Base-by-base conservation (phyloP, 2,888 invertebrate genomes). In the Lypha dubia region DNA sequence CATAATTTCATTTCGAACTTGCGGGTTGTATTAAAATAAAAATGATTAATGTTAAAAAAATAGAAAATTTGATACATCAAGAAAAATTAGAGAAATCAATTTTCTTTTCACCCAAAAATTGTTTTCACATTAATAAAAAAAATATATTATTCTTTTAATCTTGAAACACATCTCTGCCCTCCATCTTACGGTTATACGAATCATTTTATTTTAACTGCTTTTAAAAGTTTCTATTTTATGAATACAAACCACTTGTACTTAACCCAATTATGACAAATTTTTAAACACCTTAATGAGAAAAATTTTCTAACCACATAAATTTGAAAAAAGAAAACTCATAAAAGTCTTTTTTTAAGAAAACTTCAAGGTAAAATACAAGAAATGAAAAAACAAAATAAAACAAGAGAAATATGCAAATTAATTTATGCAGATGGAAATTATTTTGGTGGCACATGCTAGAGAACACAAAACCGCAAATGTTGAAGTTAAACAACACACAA, bases 391-490 rank as follows among this genome's bases (percentile, higher is more conserved):
- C 15, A 51, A 22, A 24, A n/a, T 60, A 46, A n/a, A n/a, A 65
- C 4, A 3, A n/a, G 4, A 17, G 9, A 38, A 44, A 32, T 24
- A 51, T 17, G 35, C 35, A 22, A 76, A 84, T 51, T 67, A 84
- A 76, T 80, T 84, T 67, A 67, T 71, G 60, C 67, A 67, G 67
- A 60, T 56, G 76, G 53, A 76, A 62, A 44, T 38, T 44, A 65
- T 63, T 75, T 63, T 71, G 58, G 35, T 79, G 79, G 70, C 70
- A 49, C 32, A 51, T 60, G 68, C 28, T 51, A 7, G 4, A 28
- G n/a, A 9, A 28, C n/a, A 17, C 15, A 49, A 28, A 38, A 22
- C 22, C 35, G 17, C 24, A 49, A 71, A 0, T 32, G 15, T 20
- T 44, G 15, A 28, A 32, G 13, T 35, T 7, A 51, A 22, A 22